Percentiles rank a stretch among this genome's conserved stretches.
Evolutionary conservation across 2,797 vertebrate genomes (phyloP).

Genomic region (Phoebastria nigripes): DNA sequence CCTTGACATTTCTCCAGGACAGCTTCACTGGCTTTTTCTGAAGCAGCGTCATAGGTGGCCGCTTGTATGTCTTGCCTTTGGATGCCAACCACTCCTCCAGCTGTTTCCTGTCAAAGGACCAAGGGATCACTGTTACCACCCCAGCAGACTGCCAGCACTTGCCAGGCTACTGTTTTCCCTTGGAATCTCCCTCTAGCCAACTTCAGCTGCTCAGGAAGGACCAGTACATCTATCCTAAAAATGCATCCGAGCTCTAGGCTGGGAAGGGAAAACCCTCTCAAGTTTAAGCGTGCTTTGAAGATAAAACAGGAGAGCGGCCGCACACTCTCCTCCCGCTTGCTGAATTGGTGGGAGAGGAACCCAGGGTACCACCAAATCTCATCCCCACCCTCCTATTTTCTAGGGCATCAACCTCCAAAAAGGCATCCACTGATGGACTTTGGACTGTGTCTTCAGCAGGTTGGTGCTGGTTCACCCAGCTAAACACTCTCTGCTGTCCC

Average conservation of each 20-base stretch:
- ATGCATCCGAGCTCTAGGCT: not conserved
- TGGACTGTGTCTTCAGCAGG: not conserved
- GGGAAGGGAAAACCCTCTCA: not conserved
- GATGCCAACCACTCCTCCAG: conserved; percentile 86
- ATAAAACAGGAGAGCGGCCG: not conserved
- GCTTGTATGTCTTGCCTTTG: conserved; percentile 88
- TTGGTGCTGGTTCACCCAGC: not conserved
- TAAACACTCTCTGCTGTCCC: not conserved
- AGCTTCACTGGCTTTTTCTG: conserved; percentile 46
- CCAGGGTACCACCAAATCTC: not conserved
- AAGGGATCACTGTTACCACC: not conserved
- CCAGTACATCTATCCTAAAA: not conserved
- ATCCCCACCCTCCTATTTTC: not conserved
- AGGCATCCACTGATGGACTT: fast-evolving
- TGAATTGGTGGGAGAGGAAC: not conserved
- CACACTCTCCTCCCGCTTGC: not conserved
- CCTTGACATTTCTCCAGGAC: conserved; percentile 72
- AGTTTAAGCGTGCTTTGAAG: fast-evolving
- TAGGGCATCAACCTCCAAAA: not conserved
- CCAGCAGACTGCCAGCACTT: not conserved
- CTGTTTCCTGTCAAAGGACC: conserved; percentile 75
- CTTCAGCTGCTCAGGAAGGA: not conserved
- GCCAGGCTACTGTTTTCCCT: not conserved
- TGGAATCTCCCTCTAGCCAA: not conserved
- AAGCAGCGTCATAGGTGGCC: conserved; percentile 83